Evolutionary conservation across 2,888 invertebrate species (phyloP).

Genomic region (Trissolcus brochymenae): DNA sequence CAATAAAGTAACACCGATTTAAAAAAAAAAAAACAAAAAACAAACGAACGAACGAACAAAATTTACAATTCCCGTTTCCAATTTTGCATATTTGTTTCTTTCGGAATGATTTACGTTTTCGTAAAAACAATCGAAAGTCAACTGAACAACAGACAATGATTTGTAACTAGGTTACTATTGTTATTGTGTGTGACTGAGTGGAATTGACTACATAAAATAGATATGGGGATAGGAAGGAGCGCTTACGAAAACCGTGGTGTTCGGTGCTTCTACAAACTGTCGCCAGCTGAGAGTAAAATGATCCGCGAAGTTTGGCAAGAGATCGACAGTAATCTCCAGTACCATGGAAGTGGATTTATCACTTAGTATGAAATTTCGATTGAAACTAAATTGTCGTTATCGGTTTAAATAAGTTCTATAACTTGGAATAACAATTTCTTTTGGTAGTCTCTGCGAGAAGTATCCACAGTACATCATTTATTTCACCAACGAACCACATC

Average conservation of each 20-base stretch:
- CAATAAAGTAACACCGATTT: too few relatives aligned
- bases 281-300: conserved; percentile 55
- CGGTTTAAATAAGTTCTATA: neutral
- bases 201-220: neutral
- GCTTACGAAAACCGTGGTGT: conserved; percentile 49
- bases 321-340: conserved; percentile 64
- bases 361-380: conserved; percentile 53
- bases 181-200: too few relatives aligned
- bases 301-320: conserved; percentile 62
- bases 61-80: too few relatives aligned
- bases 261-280: conserved; percentile 56
- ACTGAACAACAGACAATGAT: too few relatives aligned
- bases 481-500: conserved; percentile 60
- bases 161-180: too few relatives aligned
- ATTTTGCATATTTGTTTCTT: too few relatives aligned
- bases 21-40: too few relatives aligned
- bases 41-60: too few relatives aligned
- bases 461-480: conserved; percentile 65
- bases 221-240: conserved; percentile 56
- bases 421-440: neutral
- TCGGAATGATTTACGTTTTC: too few relatives aligned
- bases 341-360: conserved; percentile 64
- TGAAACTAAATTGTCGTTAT: neutral
- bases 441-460: conserved; percentile 59
- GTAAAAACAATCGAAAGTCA: too few relatives aligned